Conservation (phyloP, 2,113 vertebrate genomes). For the Rhea pennata region DNA sequence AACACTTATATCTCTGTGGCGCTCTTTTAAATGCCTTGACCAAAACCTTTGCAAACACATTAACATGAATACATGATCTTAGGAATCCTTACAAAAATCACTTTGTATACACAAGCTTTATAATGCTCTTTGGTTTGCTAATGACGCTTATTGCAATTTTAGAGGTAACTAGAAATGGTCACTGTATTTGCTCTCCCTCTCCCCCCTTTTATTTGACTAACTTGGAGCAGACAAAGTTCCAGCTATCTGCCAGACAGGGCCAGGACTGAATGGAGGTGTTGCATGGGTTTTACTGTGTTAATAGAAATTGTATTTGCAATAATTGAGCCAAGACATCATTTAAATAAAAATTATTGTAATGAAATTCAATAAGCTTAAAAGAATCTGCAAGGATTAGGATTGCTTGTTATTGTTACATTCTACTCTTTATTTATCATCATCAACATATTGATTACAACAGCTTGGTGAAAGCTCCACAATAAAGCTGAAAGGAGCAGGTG, state of each 20-base stretch:
- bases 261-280: background rate
- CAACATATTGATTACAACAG: background rate
- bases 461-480: background rate
- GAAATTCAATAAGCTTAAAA: background rate
- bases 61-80: background rate
- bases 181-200: background rate
- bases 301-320: background rate
- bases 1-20: background rate
- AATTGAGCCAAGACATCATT: background rate
- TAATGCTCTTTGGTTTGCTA: background rate
- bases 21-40: background rate
- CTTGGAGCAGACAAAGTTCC: background rate
- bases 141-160: background rate
- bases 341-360: background rate
- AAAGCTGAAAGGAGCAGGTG: background rate
- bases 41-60: background rate
- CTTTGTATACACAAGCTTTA: background rate
- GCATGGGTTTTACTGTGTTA: background rate
- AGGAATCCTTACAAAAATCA: background rate
- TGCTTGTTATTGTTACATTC: background rate
- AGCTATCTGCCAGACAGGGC: background rate
- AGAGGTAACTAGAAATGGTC: background rate
- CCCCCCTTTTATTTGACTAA: background rate
- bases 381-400: background rate
- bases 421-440: background rate